phyloP scores from a whole-genome alignment of 2,888 invertebrate genomes.

The Drosophila stalkeri region DNA sequence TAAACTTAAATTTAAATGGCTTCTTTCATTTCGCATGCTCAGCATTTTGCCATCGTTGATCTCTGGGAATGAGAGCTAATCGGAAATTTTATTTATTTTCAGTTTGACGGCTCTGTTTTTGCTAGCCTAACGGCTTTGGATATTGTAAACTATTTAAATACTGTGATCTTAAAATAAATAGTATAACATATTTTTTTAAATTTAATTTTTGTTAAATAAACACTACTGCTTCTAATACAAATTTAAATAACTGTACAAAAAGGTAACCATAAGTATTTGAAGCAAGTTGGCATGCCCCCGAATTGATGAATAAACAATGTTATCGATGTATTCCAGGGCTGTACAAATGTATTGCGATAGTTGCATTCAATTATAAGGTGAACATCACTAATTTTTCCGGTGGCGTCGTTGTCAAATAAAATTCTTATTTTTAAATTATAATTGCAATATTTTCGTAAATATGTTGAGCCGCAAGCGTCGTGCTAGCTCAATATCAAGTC shows the following conservation, averaged over 20 bases:
- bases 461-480: slow-evolving; percentile 92
- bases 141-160: slow-evolving; percentile 5
- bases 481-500: slow-evolving; percentile 93
- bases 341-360: not conserved
- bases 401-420: slow-evolving; percentile 59
- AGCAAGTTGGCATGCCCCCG: not conserved
- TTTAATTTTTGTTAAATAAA: not conserved
- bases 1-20: slow-evolving; percentile 16
- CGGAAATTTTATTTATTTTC: slow-evolving; percentile 51
- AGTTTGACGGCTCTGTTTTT: slow-evolving; percentile 74
- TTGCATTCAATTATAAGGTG: not conserved
- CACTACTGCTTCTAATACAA: too few relatives aligned
- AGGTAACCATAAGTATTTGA: not conserved
- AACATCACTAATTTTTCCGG: slow-evolving; percentile 46
- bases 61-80: slow-evolving; percentile 9
- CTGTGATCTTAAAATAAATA: slow-evolving; percentile 59
- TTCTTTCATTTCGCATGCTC: slow-evolving; percentile 37
- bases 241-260: not conserved
- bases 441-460: slow-evolving; percentile 23
- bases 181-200: not conserved
- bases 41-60: slow-evolving; percentile 14
- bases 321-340: slow-evolving; percentile 4
- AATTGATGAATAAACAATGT: not conserved
- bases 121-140: slow-evolving; percentile 48
- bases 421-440: slow-evolving; percentile 21